phyloP scores from a whole-genome alignment of 2,888 invertebrate species.

The Trichopria drosophilae region DNA sequence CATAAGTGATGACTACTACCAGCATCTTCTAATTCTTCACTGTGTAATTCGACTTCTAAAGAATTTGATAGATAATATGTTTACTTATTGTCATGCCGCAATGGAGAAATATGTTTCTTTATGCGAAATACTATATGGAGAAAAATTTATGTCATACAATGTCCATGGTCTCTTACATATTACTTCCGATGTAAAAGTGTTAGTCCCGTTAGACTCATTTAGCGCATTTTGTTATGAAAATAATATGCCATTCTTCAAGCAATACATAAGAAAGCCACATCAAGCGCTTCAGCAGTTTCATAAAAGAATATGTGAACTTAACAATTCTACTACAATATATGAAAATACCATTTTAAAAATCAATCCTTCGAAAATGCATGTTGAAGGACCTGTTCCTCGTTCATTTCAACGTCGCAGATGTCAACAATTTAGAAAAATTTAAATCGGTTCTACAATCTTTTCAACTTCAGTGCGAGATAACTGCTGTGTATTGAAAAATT shows the following conservation, averaged over 20 bases:
- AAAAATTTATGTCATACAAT: neutral
- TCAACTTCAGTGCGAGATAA: too few relatives aligned
- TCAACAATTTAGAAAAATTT: too few relatives aligned
- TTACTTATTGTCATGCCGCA: too few relatives aligned
- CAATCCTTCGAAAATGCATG: too few relatives aligned
- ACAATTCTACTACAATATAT: too few relatives aligned
- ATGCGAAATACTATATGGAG: neutral
- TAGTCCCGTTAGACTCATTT: neutral
- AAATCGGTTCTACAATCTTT: too few relatives aligned
- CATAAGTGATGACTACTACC: neutral
- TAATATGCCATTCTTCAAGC: neutral
- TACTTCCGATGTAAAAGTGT: neutral
- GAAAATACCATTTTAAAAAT: too few relatives aligned
- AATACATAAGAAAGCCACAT: neutral
- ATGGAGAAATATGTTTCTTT: too few relatives aligned
- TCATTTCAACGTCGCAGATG: too few relatives aligned
- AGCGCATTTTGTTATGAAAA: slow-evolving; percentile 4
- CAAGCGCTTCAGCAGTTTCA: neutral
- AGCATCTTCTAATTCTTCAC: neutral
- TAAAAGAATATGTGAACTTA: neutral
- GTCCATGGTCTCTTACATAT: slow-evolving; percentile 1
- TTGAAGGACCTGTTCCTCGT: too few relatives aligned
- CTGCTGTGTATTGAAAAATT: too few relatives aligned
- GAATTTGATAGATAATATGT: too few relatives aligned
- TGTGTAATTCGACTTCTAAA: neutral